Evolutionary conservation across 2,113 vertebrate genomes (phyloP), one percentile per base, ranked within the genome.

Genomic region (Oenanthe oenanthe): DNA sequence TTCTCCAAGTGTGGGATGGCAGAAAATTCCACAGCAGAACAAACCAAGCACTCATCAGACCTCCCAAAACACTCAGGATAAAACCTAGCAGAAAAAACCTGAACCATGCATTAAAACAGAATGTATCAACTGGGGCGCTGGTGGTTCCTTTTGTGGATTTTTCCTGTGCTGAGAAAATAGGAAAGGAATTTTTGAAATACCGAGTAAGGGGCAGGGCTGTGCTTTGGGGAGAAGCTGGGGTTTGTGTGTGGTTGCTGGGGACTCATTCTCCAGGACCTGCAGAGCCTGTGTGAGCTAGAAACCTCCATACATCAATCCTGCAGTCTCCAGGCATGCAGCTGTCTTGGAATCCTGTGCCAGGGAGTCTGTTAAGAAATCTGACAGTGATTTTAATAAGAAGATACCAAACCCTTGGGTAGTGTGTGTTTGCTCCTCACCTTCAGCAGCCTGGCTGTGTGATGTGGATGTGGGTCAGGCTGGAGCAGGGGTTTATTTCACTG

Each of bases 11-110:
- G 0, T 6, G 28, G 48, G 68, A 66, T 29, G 47, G 56, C 56
- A 94, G 76, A 56, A 91, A 96, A 76, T 86, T 80, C 86, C 93
- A 60, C 60, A 74, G 31, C 40, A 79, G 60, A 65, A 43, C 26
- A 74, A 22, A 84, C 24, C 43, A 62, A 91, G 60, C 0, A 1
- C 38, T 84, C 56, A 50, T 62, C 86, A 84, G 79, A 68, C 24
- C 63, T 76, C n/a, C 10, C 63, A 68, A 92, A 85, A 45, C 21
- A 54, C 58, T 20, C 45, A 78, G 48, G 85, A 90, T 43, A 48
- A 94, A 94, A 67, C 14, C 28, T 22, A 66, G 29, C 29, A 56
- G 54, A 79, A 51, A 76, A 88, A 78, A 48, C 3, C 9, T 5
- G 65, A 91, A 61, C 11, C 6, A 50, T 91, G 51, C 43, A 65